Conservation (phyloP, 2,888 invertebrate species). For the Scelioninae gen. 1 region DNA sequence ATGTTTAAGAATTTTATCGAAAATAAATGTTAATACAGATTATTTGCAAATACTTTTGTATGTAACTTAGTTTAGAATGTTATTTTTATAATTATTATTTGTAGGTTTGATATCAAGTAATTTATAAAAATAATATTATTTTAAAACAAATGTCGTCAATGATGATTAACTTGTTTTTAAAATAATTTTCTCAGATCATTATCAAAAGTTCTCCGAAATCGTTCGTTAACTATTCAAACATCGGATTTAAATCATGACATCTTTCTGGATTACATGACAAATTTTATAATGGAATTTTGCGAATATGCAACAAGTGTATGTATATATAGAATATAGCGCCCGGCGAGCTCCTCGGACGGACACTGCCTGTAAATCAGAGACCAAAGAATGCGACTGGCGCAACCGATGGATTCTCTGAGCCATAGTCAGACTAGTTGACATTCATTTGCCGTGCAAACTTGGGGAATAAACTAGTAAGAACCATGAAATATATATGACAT, state of each 20-base stretch:
- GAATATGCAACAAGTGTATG: conserved; percentile 49
- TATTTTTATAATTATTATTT: too few relatives aligned
- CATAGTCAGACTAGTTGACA: conserved; percentile 66
- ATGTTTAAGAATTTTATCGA: too few relatives aligned
- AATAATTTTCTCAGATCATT: too few relatives aligned
- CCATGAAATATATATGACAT: conserved; percentile 5
- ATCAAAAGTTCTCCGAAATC: too few relatives aligned
- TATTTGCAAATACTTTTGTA: too few relatives aligned
- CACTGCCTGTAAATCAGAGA: conserved; percentile 71
- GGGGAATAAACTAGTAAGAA: conserved; percentile 36
- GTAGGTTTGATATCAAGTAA: too few relatives aligned
- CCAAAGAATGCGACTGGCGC: conserved; percentile 68
- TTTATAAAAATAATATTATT: too few relatives aligned
- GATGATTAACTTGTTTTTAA: too few relatives aligned
- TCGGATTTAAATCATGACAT: conserved; percentile 13
- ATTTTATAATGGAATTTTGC: conserved; percentile 38
- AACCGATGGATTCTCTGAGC: conserved; percentile 71
- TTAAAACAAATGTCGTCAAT: too few relatives aligned
- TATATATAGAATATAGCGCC: conserved; percentile 59
- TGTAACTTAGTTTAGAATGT: too few relatives aligned
- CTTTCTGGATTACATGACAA: conserved; percentile 44
- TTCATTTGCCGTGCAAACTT: conserved; percentile 60
- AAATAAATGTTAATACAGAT: too few relatives aligned
- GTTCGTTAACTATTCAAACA: too few relatives aligned
- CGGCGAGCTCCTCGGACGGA: conserved; percentile 50